Conservation (phyloP, 2,888 invertebrate species). For the Drosophila limbata region DNA sequence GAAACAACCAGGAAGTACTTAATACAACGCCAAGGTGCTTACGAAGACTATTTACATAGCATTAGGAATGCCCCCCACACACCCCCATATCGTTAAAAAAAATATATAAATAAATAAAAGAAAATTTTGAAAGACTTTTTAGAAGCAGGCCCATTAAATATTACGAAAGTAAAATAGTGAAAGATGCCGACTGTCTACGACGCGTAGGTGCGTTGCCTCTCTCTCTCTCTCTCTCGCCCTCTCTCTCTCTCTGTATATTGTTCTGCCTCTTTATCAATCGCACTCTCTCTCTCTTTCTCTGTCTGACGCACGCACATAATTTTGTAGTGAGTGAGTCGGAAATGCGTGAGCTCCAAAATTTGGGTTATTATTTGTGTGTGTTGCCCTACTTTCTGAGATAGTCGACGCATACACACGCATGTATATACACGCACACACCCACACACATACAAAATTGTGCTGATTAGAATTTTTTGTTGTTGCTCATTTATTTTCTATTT, state of each 20-base stretch:
- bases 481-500: slow-evolving; percentile 21
- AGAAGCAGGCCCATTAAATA: slow-evolving; percentile 33
- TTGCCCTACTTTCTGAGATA: slow-evolving; percentile 73
- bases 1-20: slow-evolving; percentile 26
- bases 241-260: not conserved
- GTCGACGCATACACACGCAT: slow-evolving; percentile 26
- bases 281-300: slow-evolving; percentile 5
- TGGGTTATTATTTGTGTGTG: slow-evolving; percentile 73
- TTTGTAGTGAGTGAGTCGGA: slow-evolving; percentile 48
- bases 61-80: not conserved
- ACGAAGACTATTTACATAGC: slow-evolving; percentile 14
- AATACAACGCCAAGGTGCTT: slow-evolving; percentile 25
- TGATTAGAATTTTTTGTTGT: slow-evolving; percentile 52
- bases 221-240: slow-evolving; percentile 1
- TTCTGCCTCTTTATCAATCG: not conserved
- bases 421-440: slow-evolving; percentile 7
- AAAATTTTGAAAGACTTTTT: slow-evolving; percentile 26
- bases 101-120: slow-evolving; percentile 5
- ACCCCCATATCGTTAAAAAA: not conserved
- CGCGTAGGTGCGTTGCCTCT: slow-evolving; percentile 21
- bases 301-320: slow-evolving; percentile 26
- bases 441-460: slow-evolving; percentile 47
- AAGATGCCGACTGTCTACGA: slow-evolving; percentile 36
- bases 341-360: slow-evolving; percentile 74
- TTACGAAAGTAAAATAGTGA: slow-evolving; percentile 56